Evolutionary conservation across 2,797 vertebrate genomes (phyloP), one percentile per base, ranked within the genome.

Genomic region (Vireo griseus): DNA sequence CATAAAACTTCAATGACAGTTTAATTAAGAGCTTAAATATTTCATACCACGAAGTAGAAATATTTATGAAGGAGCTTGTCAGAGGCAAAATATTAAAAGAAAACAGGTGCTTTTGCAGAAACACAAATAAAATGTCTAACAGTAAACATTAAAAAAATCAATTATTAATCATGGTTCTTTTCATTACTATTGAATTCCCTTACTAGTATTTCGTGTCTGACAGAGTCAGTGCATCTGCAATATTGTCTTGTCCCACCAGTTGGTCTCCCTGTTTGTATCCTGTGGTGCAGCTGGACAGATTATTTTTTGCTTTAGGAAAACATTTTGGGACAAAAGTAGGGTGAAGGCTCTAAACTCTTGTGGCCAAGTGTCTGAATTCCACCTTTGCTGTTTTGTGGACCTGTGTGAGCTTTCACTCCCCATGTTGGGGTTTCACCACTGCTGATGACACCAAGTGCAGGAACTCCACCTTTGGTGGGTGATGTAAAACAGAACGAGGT

Each of bases 11-110:
- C 81, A 87, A 78, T 90, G 96, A 94, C 81, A 69, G 82, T 95
- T 95, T 96, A 97, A 96, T 95, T 96, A 94, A 94, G 84, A 91
- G 65, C 89, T 96, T 96, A 95, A 94, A 92, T 95, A 94, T 97
- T 97, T 97, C 85, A 96, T 94, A 77, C 10, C 20, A 25, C 42
- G 33, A 66, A 86, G 61, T n/a, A 85, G 95, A 95, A 96, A 96
- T 97, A 97, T 97, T 96, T 93, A 96, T 94, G 93, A 95, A 93
- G 67, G 76, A 81, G 42, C 69, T 84, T 8, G 5, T 93, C 45
- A 66, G 69, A 92, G 73, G 63, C 69, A 72, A 90, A 84, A 75
- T 87, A 92, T 79, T 92, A 74, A 94, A 97, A 68, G 50, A 78
- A 91, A 97, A 57, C 73, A 96, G 91, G 93, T 94, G 89, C 63